Percentiles rank a stretch among this genome's conserved stretches.
These are phyloP conservation scores for Xenotilapia leptura DNA, from an alignment of 2,113 vertebrate genomes.

Conservation along the genomic window DNA sequence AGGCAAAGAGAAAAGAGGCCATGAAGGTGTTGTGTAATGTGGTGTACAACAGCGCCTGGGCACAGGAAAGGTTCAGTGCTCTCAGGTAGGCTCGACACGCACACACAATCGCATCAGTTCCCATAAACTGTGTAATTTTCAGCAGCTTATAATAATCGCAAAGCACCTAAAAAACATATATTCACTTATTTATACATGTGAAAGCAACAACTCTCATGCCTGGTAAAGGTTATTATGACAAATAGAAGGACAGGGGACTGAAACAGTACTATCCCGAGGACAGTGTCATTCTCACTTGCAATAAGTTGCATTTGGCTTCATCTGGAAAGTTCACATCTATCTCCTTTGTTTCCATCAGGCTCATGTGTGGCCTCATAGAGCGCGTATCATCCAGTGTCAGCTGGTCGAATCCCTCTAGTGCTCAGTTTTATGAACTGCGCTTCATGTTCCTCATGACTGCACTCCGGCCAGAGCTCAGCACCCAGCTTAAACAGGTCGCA, in stretches of 20 bases:
- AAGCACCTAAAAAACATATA: neutral
- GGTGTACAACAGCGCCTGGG: conserved; percentile 71
- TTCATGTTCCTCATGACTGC: conserved; percentile 76
- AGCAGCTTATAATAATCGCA: neutral
- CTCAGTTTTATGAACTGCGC: conserved; percentile 75
- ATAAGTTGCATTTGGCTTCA: neutral
- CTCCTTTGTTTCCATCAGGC: conserved; percentile 14
- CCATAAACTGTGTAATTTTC: neutral
- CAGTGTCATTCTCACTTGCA: neutral
- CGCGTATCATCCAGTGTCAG: conserved; percentile 32
- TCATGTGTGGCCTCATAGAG: conserved; percentile 63
- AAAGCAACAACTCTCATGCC: neutral
- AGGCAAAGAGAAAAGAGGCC: conserved; percentile 59
- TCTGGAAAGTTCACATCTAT: neutral
- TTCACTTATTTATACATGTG: neutral
- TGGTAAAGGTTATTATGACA: neutral
- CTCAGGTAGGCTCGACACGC: conserved; percentile 40
- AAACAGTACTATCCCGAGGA: neutral
- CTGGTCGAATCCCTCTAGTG: conserved; percentile 47
- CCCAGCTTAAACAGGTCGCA: conserved; percentile 63
- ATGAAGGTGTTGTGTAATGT: conserved; percentile 71
- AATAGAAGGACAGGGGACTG: neutral
- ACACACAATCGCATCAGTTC: neutral
- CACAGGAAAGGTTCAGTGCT: conserved; percentile 65
- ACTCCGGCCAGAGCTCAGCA: conserved; percentile 67